Evolutionary conservation across 1,140 invertebrate genomes (phyloP).

Genomic region (Batillaria attramentaria): DNA sequence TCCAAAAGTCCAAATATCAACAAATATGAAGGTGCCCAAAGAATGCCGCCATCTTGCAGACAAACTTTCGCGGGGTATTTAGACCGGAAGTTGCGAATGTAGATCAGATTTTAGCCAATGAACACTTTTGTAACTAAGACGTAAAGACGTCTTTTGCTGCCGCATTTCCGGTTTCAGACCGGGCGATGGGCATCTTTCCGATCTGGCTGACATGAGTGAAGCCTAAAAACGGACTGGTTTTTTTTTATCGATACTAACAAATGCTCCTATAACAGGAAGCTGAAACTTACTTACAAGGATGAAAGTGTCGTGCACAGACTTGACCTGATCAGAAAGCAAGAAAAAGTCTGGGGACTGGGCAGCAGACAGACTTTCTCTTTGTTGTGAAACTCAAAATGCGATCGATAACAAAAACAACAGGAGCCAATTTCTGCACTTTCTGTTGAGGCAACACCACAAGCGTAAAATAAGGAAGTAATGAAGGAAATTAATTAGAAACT

Average conservation of each 20-base stretch:
- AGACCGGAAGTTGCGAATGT: constrained; percentile 14
- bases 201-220: no score
- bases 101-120: constrained; percentile 9
- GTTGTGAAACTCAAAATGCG: constrained; percentile 3
- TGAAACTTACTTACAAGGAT: neutral
- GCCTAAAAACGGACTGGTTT: no score
- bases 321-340: neutral
- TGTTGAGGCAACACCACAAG: neutral
- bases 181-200: constrained; percentile 7
- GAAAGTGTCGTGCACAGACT: neutral
- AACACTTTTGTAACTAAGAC: constrained; percentile 8
- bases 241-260: no score
- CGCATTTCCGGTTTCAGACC: constrained; percentile 25
- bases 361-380: neutral
- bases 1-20: neutral
- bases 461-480: neutral
- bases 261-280: neutral
- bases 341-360: neutral
- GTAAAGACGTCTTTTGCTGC: neutral
- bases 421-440: neutral
- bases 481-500: neutral
- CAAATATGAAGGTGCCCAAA: neutral
- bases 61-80: constrained; percentile 32
- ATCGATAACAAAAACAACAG: neutral
- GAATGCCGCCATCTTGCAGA: constrained; percentile 23